Base-by-base conservation (phyloP, 2,888 invertebrate genomes). In the Yponomeuta plumbellus region DNA sequence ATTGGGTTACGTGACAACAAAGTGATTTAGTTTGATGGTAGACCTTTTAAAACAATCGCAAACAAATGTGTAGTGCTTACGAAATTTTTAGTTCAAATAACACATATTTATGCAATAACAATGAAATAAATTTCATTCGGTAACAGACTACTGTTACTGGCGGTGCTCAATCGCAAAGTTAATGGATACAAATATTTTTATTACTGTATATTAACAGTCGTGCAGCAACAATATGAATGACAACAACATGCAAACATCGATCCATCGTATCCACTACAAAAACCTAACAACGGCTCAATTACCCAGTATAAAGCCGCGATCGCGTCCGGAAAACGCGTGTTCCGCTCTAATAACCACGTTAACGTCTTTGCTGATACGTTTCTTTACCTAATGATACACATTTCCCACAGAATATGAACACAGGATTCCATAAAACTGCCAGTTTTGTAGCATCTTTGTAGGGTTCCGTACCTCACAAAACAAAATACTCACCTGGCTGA, bases 271-370 rank as follows among this genome's bases (percentile, higher is more conserved):
- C 22, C 23, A 59, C 59, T 8, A 4, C 34, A 13, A 59, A 58
- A 59, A 21, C 11, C 23, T 62, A 34, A 8, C 44, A 52, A 52
- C 44, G 17, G 44, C 17, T 52, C 44, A 52, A 52, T 52, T 52
- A 52, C 44, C 13, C 17, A 34, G 26, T 11, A 62, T 34, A 8
- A 62, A 62, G 40, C 21, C 63, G 20, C 21, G 63, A 63, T 63
- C 40, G 40, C 39, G 52, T 63, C 11, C 63, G 44, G 63, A 44
- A 63, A 63, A 44, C 20, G 17, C 10, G 21, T 13, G 63, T 63
- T 63, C 22, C 20, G 56, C 22, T 34, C 62, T 58, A 21, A 57
- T 52, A 52, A 44, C 23, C 10, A 66, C 57, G 26, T 56, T 57
- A 52, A 11, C 3, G 56, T 57, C 57, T 58, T 65, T 20, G 11